Evolutionary conservation across 1,140 invertebrate species (phyloP), one percentile per base, ranked within the genome.

Genomic region (Colletes latitarsis): DNA sequence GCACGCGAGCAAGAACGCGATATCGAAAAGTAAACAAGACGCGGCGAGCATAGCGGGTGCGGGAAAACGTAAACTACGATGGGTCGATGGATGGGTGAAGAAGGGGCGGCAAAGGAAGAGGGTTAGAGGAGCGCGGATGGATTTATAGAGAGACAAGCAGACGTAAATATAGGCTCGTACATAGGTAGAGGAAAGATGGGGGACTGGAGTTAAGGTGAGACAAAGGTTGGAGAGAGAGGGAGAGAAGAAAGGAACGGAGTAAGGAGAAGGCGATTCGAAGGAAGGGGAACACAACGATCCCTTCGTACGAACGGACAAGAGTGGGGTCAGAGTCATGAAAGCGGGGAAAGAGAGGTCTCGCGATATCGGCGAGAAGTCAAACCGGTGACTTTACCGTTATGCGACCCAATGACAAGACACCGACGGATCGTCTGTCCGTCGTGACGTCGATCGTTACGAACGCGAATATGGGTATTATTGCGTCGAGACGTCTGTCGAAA

Each of bases 361-460:
- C 81, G 72, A 87, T 87, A 83, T 72, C 77, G 71, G 87, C 83
- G 73, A 85, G 74, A 70, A 89, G 77, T 85, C 85, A 70, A 81
- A 88, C 81, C 81, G 82, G 76, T 80, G 75, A 30, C 83, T 87
- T 86, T 93, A 92, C 92, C 91, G 92, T 92, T 93, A 93, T 83
- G 82, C 89, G 92, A 93, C 91, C 92, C 91, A 92, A 90, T 90
- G 88, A 89, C 88, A 90, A 88, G 90, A 92, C 89, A 91, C 71
- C 77, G 78, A 55, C 77, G 83, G 71, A 73, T 79, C 67, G 78
- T 71, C 70, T 49, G 58, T 46, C 60, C 75, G 74, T 70, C 66
- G 53, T 62, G 6, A 46, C 73, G 73, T 39, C 84, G 46, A 68
- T 81, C 72, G 43, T 77, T 84, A 41, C 52, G 14, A 30, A 30